A percentile compares a stretch with the other conserved stretches of the same genome.
Evolutionary conservation across 2,888 invertebrate species (phyloP).

Genomic region (Hydropsyche betteni): DNA sequence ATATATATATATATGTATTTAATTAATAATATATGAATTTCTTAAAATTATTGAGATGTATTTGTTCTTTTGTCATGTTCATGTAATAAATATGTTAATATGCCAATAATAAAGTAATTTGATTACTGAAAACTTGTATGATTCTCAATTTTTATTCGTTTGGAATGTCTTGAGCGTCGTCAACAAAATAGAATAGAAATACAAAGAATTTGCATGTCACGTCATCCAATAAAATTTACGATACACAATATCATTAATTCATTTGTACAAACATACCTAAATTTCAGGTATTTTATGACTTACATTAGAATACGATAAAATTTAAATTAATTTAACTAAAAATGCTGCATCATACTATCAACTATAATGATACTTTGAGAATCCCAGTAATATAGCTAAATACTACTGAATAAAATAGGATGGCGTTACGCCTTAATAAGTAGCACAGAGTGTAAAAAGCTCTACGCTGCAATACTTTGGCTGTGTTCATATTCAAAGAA

Average conservation of each 20-base stretch:
- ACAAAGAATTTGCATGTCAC: too few species aligned
- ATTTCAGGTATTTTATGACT: background rate
- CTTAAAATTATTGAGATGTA: conserved; percentile 34
- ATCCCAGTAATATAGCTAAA: conserved; percentile 43
- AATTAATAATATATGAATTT: conserved; percentile 35
- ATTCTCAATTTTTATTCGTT: background rate
- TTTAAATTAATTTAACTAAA: conserved; percentile 22
- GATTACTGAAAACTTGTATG: conserved; percentile 39
- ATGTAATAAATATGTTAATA: conserved; percentile 45
- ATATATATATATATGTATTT: conserved; percentile 43
- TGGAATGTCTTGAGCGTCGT: conserved; percentile 26
- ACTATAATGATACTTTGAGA: conserved; percentile 39
- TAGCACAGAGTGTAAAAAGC: conserved; percentile 50
- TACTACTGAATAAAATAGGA: conserved; percentile 48
- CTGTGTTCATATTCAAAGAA: conserved; percentile 45
- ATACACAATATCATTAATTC: conserved; percentile 17
- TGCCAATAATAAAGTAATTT: conserved; percentile 43
- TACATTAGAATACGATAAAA: background rate
- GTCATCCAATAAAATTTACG: background rate
- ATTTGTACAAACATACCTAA: conserved; percentile 25
- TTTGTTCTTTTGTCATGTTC: conserved; percentile 48
- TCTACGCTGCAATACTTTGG: conserved; percentile 49
- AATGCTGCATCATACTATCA: conserved; percentile 17
- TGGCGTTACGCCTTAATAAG: conserved; percentile 45
- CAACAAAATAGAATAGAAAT: conserved; percentile 6